Evolutionary conservation across 2,113 vertebrate genomes (phyloP), one percentile per base, ranked within the genome.

Genomic region (Chunga burmeisteri): DNA sequence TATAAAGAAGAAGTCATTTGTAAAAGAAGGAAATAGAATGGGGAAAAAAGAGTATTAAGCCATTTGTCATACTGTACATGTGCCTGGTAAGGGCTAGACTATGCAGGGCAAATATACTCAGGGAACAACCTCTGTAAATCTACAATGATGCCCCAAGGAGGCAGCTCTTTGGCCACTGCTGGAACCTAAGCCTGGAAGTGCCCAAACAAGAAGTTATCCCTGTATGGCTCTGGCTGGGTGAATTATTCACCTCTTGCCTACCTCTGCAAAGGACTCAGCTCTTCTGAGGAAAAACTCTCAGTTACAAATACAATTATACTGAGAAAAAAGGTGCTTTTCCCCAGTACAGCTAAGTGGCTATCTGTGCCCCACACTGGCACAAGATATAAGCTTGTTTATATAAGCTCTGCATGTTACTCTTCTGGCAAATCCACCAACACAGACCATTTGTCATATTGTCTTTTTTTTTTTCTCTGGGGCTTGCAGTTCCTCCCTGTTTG

Each of bases 371-470:
- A 55, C 32, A 19, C 1, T 50, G 42, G 65, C 81, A 62, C 23
- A 56, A 88, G 66, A 58, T n/a, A 72, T 4, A 47, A 70, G 42
- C 46, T 90, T 82, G 34, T 66, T 90, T 70, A 16, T 77, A 25
- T n/a, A 61, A 93, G 53, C 40, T 90, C 73, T 92, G 78, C 22
- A 34, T 73, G 29, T 32, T 77, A 94, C 34, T 90, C 55, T 95
- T 77, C 74, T 86, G 67, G 74, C 81, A 96, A 95, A 81, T 65
- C 81, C 71, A 92, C 66, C 65, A 93, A 46, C 78, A 85, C 25
- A 80, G 53, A 58, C 56, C 21, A 80, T 90, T 95, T 75, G 27
- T 96, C 53, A 85, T 78, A 55, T 38, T 90, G 89, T 59, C 40
- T 59, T 56, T 42, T 75, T 80, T 46, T 70, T 44, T 56, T 6